Conservation (phyloP, 2,888 invertebrate species). For the Nebria brevicollis region DNA sequence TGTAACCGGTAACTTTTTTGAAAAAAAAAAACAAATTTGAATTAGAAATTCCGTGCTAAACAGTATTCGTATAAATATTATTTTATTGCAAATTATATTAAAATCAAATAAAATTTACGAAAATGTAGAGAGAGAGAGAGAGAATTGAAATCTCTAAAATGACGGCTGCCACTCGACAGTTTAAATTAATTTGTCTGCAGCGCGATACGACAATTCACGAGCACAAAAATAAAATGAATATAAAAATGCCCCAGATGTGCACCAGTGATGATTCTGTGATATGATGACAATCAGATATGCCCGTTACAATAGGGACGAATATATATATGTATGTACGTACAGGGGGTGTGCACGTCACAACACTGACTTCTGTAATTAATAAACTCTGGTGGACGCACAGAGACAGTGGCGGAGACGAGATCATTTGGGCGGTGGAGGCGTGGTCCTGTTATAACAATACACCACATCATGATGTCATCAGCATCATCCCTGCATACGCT, state of each 20-base stretch:
- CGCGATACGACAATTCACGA: no score
- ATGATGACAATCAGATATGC: slow-evolving; percentile 22
- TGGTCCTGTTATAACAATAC: slow-evolving; percentile 15
- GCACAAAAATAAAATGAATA: not conserved
- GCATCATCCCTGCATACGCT: not conserved
- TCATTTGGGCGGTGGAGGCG: slow-evolving; percentile 3
- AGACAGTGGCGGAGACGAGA: not conserved
- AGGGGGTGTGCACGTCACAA: slow-evolving; percentile 15
- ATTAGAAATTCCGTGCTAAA: no score
- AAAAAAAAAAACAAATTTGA: no score
- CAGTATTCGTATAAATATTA: no score
- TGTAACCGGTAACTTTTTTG: no score
- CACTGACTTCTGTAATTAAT: slow-evolving; percentile 25
- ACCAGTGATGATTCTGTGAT: slow-evolving; percentile 2
- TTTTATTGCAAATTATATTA: no score
- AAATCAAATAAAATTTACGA: no score
- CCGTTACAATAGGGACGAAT: slow-evolving; percentile 6
- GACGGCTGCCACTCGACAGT: no score
- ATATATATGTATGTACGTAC: not conserved
- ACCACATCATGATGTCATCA: slow-evolving; percentile 13
- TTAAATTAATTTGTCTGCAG: no score
- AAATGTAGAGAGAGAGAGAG: no score
- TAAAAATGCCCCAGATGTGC: slow-evolving; percentile 16
- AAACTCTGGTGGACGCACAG: slow-evolving; percentile 7
- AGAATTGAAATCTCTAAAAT: no score